A percentile compares a stretch with the other conserved stretches of the same genome.
Conservation (phyloP, 1,140 invertebrate genomes). For the Nixonia krombeini region DNA sequence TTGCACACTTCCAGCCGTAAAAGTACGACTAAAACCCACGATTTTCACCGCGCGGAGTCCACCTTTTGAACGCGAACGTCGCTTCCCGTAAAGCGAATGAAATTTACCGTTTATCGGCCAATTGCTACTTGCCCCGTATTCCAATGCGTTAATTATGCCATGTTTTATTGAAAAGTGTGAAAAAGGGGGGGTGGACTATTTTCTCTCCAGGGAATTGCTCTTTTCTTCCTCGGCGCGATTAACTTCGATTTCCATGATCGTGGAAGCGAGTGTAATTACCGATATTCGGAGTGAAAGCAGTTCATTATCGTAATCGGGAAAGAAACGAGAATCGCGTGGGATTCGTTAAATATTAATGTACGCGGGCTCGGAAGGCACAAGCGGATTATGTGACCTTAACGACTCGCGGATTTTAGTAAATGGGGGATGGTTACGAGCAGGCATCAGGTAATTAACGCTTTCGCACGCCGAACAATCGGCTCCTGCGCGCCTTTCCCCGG, state of each 20-base stretch:
- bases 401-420: conserved; percentile 8
- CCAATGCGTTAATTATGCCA: no score
- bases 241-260: conserved; percentile 29
- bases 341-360: conserved; percentile 45
- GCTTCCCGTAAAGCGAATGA: no score
- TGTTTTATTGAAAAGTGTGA: no score
- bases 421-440: conserved; percentile 7
- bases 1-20: no score
- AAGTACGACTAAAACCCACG: no score
- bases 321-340: conserved; percentile 35
- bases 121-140: no score
- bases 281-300: conserved; percentile 50
- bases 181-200: no score
- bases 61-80: no score
- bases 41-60: no score
- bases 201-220: no score
- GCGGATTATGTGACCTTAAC: conserved; percentile 44
- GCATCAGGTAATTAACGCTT: conserved; percentile 10
- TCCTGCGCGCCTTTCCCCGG: neutral
- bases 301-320: conserved; percentile 42
- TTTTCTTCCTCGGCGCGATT: no score
- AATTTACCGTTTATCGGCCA: no score
- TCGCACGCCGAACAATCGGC: conserved; percentile 39
- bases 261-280: conserved; percentile 34
- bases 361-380: conserved; percentile 21